Evolutionary conservation across 2,888 invertebrate genomes (phyloP), one percentile per base, ranked within the genome.

Genomic region (Eilema sororculum): DNA sequence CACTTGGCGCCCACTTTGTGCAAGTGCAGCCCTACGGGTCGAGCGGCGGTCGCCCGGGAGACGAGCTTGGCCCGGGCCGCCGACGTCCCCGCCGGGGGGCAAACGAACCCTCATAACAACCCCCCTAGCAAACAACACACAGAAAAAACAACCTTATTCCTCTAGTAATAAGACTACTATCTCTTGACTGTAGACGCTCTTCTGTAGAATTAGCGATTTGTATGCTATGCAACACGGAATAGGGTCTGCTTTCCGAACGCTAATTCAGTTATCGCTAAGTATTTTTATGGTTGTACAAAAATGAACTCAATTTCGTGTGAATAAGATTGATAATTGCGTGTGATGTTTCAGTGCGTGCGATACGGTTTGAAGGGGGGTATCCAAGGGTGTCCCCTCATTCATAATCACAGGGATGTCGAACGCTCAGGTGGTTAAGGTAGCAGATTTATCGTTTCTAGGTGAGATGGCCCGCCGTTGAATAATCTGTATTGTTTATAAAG

Each of bases 391-490:
- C 85, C 82, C 87, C 91, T 89, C 90, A 92, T 93, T 94, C 92
- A 93, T 93, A 92, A 93, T 91, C 91, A 90, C 90, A 86, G 90
- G 90, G 88, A 89, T 87, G 92, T 92, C 91, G 92, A 92, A 92
- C 91, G 92, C 93, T 91, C 94, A 94, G 94, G 93, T 94, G 94
- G 92, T 91, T 91, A 88, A 90, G 91, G 90, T 91, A 91, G 91
- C 90, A 91, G 92, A 94, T 94, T 93, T 94, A 94, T 93, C 87
- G 92, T 87, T 84, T 82, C 82, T 89, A 91, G 90, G 92, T 90
- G 91, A 91, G 90, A 89, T 89, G 89, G 90, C 85, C 87, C 71
- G 68, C 87, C 83, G 82, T 85, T 86, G 86, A 87, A 89, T 93
- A 91, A 92, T 92, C 89, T 89, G 85, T 87, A 87, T 89, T 91